Evolutionary conservation across 2,797 vertebrate genomes (phyloP), one percentile per base, ranked within the genome.

Genomic region (Chrosomus eos): DNA sequence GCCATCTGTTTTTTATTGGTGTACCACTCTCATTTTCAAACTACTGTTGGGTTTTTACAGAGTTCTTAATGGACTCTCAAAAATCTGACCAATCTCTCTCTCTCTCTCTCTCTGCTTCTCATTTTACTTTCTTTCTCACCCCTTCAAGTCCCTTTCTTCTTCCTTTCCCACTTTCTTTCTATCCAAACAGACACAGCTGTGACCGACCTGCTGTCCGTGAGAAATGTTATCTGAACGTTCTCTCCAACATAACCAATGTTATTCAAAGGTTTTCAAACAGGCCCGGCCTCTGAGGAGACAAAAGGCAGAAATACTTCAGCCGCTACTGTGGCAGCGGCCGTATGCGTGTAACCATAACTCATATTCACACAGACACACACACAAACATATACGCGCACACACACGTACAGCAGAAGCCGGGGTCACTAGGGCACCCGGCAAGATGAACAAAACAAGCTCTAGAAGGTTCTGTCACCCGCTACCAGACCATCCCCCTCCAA

Each of bases 111-210:
- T 45, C 40, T 21, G 26, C 48, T 70, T 51, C 73, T 68, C 73
- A 38, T 86, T 76, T 70, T 60, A 48, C 66, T 84, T 38, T 77
- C 45, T 71, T 14, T 71, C 74, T 94, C 93, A 94, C 94, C 94
- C 94, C 43, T 48, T 67, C 48, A 78, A 95, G 36, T 71, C 23
- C 53, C 62, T 45, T 66, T 62, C 74, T 23, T 45, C 70, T 64
- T 60, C 55, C 60, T 58, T 28, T 81, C 60, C 80, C 76, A 72
- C 80, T 89, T 84, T 84, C 74, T 67, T 75, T 62, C 81, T 84
- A 40, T 71, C 77, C 80, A 86, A 88, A 88, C 86, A 89, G 19
- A 55, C 79, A 82, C 82, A 84, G 87, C 77, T 89, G 81, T 82
- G 82, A 60, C 86, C 73, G 58, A 81, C 78, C 86, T 85, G 80